A percentile compares a stretch with the other conserved stretches of the same genome.
phyloP scores from a whole-genome alignment of 2,113 vertebrate genomes.

The Anas platyrhynchos region DNA sequence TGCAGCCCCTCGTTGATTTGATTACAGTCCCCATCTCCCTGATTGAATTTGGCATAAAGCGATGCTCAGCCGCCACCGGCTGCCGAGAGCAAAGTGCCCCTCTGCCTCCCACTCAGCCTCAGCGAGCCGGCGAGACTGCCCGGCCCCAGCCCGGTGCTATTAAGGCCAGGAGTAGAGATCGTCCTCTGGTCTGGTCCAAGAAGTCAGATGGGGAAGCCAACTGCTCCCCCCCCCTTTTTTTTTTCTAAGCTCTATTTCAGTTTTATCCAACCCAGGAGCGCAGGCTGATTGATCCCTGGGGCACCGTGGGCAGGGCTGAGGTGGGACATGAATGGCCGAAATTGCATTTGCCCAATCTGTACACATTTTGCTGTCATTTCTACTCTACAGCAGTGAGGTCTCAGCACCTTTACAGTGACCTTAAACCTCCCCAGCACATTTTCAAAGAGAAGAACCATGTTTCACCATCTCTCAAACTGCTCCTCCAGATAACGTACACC shows the following conservation, averaged over 20 bases:
- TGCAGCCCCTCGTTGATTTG: conserved; percentile 10
- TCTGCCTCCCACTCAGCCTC: background rate
- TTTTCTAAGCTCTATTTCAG: background rate
- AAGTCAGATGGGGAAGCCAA: background rate
- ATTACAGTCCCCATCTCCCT: conserved; percentile 38
- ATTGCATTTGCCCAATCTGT: background rate
- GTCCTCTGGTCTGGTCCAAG: background rate
- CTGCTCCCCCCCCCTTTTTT: background rate
- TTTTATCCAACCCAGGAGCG: background rate
- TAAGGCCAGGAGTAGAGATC: background rate
- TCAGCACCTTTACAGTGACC: background rate
- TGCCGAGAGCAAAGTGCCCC: background rate
- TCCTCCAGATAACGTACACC: background rate
- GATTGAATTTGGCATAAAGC: background rate
- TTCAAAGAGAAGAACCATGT: background rate
- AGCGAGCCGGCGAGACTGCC: background rate
- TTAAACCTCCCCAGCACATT: background rate
- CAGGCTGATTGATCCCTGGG: background rate
- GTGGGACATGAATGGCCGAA: fast-evolving
- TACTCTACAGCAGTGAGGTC: background rate
- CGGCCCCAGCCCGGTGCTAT: background rate
- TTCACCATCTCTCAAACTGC: background rate
- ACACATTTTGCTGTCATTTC: background rate
- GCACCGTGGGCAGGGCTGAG: background rate
- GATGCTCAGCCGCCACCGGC: background rate